Percentiles rank a stretch among this genome's conserved stretches.
Conservation (phyloP, 2,797 vertebrate genomes). For the Rhinogobio ventralis region DNA sequence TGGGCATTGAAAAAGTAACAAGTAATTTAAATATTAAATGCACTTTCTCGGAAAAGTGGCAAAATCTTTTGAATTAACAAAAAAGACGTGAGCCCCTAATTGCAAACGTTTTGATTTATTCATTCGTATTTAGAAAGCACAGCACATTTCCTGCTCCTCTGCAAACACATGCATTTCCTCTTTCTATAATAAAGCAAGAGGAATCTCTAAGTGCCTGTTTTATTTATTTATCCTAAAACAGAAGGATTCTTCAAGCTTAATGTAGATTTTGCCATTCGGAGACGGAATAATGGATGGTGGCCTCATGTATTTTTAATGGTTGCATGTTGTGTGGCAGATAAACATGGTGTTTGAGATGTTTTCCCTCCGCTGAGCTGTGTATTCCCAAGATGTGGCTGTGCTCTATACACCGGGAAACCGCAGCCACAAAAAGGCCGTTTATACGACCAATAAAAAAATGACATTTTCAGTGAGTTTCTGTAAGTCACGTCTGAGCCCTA, state of each 20-base stretch:
- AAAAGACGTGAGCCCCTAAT: slow-evolving; percentile 82
- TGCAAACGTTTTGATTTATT: slow-evolving; percentile 79
- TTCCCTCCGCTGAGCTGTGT: slow-evolving; percentile 81
- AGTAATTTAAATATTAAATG: slow-evolving; percentile 96
- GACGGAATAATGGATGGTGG: slow-evolving; percentile 85
- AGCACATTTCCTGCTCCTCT: slow-evolving; percentile 69
- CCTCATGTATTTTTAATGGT: slow-evolving; percentile 85
- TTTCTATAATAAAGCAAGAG: slow-evolving; percentile 73
- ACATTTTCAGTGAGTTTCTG: slow-evolving; percentile 29
- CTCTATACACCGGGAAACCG: slow-evolving; percentile 67
- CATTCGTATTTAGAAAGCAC: slow-evolving; percentile 75
- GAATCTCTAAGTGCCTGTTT: slow-evolving; percentile 82
- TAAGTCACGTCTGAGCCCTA: background rate
- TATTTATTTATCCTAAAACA: slow-evolving; percentile 87
- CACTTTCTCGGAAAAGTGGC: slow-evolving; percentile 88
- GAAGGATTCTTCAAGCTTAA: slow-evolving; percentile 83
- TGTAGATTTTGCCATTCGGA: slow-evolving; percentile 86
- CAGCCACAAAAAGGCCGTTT: slow-evolving; percentile 73
- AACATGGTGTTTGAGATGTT: slow-evolving; percentile 85
- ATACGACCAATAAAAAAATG: slow-evolving; percentile 61
- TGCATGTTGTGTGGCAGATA: slow-evolving; percentile 85
- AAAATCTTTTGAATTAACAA: slow-evolving; percentile 95
- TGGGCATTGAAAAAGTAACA: slow-evolving; percentile 83
- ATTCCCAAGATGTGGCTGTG: slow-evolving; percentile 76
- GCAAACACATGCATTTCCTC: slow-evolving; percentile 69